These are phyloP conservation scores for Ips nitidus DNA, from an alignment of 1,140 invertebrate species.

Conservation along the genomic window DNA sequence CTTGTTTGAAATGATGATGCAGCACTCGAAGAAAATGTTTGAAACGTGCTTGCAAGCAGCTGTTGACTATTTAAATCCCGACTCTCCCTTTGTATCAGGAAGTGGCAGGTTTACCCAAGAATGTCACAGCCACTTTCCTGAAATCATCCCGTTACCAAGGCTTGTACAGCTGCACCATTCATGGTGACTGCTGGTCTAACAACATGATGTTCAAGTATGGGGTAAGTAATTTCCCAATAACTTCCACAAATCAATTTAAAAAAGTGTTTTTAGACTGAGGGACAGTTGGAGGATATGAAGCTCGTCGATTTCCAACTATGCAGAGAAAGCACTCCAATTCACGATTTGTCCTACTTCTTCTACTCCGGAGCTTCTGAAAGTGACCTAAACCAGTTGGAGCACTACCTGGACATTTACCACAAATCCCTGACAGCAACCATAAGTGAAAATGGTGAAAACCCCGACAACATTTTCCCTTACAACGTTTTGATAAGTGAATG, in stretches of 20 bases:
- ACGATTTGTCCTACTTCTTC: conserved; percentile 61
- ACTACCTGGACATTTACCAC: conserved; percentile 59
- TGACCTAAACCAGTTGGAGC: conserved; percentile 53
- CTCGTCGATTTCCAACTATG: conserved; percentile 61
- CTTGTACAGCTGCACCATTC: conserved; percentile 14
- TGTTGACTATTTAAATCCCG: neutral
- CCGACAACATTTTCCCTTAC: conserved; percentile 54
- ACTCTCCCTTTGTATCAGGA: neutral
- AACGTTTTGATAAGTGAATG: conserved; percentile 50
- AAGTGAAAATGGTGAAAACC: conserved; percentile 50
- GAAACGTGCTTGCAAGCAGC: neutral
- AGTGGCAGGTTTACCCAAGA: neutral
- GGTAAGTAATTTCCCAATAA: conserved; percentile 24
- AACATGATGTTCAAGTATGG: conserved; percentile 37
- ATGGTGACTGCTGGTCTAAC: conserved; percentile 33
- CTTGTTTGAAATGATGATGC: conserved; percentile 42
- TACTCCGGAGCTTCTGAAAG: conserved; percentile 57
- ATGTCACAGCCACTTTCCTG: neutral
- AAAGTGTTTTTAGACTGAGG: conserved; percentile 18
- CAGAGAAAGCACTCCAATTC: conserved; percentile 58
- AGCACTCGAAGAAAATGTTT: neutral
- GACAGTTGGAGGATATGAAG: conserved; percentile 28
- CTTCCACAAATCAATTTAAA: neutral
- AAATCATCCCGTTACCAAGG: conserved; percentile 25
- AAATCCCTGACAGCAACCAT: conserved; percentile 52